A percentile compares a stretch with the other conserved stretches of the same genome.
phyloP scores from a whole-genome alignment of 2,797 vertebrate genomes.

The Neomorphus geoffroyi region DNA sequence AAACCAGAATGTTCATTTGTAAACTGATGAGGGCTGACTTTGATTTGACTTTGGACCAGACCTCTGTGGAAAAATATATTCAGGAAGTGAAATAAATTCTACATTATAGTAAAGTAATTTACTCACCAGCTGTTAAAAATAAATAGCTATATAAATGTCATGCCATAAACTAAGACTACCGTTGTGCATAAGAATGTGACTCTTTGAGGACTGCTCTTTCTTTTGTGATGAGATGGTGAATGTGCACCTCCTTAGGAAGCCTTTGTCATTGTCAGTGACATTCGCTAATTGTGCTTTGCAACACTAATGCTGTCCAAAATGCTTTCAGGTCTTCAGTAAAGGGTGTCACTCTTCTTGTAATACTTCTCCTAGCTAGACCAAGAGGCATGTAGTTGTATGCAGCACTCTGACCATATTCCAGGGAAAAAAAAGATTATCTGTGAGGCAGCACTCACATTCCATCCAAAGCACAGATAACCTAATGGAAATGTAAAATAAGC shows the following conservation, averaged over 20 bases:
- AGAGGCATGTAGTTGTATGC: background rate
- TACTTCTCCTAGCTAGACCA: background rate
- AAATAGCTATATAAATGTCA: conserved; percentile 37
- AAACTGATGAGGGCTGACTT: background rate
- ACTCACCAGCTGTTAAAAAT: conserved; percentile 54
- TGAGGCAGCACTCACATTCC: background rate
- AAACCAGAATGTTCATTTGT: background rate
- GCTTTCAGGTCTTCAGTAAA: background rate
- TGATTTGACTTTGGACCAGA: conserved; percentile 28
- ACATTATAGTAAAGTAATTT: conserved; percentile 2
- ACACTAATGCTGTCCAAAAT: background rate
- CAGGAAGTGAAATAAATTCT: conserved; percentile 18
- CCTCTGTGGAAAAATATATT: background rate
- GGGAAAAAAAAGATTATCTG: background rate
- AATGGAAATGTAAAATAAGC: background rate
- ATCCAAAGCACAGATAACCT: background rate
- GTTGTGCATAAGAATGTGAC: conserved; percentile 6
- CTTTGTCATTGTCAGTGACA: background rate
- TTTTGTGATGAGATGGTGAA: background rate
- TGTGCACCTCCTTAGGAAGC: background rate
- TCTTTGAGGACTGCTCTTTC: background rate
- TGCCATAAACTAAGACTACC: conserved; percentile 28
- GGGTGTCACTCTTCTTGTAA: background rate
- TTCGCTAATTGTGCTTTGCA: background rate
- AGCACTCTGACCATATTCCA: background rate